Percentiles rank a stretch among this genome's conserved stretches.
phyloP scores from a whole-genome alignment of 53 echinoderm and acorn worm genomes.

The Zoroaster sp. region DNA sequence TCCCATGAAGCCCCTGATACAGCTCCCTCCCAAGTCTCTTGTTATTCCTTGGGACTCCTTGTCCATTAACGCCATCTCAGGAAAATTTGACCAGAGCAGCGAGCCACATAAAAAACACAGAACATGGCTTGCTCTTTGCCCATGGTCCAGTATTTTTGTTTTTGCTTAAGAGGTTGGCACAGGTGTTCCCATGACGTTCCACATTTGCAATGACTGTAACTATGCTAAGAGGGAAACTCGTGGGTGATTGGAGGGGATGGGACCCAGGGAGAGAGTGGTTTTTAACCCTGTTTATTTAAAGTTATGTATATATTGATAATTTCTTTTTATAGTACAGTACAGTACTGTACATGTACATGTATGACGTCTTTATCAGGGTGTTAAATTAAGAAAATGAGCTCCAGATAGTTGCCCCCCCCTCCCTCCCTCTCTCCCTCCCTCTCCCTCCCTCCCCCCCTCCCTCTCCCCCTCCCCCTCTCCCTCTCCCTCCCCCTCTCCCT shows the following conservation, averaged over 20 bases:
- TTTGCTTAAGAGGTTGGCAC: background rate
- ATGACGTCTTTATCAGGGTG: too few species aligned
- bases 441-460: too few species aligned
- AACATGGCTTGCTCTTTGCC: background rate
- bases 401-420: too few species aligned
- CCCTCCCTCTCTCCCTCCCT: too few species aligned
- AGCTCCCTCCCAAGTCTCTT: background rate
- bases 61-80: background rate
- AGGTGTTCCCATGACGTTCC: background rate
- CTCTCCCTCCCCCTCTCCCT: too few species aligned
- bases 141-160: background rate
- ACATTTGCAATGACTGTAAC: background rate
- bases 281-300: background rate
- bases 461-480: too few species aligned
- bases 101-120: background rate
- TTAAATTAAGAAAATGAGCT: too few species aligned
- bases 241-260: background rate
- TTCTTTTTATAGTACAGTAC: too few species aligned
- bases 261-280: too few species aligned
- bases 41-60: background rate
- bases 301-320: too few species aligned
- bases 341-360: too few species aligned
- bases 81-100: background rate
- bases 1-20: too few species aligned
- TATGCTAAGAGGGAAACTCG: background rate